Conservation (phyloP, 2,888 invertebrate species). For the Gasteruption jaculator region DNA sequence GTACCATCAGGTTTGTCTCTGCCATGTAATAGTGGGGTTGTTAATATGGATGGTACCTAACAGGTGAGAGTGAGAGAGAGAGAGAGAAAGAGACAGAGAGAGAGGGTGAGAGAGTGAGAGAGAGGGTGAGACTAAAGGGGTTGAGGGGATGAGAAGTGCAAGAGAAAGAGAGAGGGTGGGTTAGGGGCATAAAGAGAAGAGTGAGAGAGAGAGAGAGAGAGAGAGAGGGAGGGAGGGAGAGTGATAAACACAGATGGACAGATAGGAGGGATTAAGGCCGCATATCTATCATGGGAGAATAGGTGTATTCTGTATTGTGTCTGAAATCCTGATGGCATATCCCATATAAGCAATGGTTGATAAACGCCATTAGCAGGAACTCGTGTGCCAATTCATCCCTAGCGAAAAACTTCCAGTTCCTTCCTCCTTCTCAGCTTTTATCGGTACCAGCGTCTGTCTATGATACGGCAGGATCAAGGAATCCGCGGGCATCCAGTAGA, state of each 20-base stretch:
- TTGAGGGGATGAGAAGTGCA: slow-evolving; percentile 5
- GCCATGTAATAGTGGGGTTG: too few species aligned
- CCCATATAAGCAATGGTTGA: too few species aligned
- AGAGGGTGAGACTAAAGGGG: slow-evolving; percentile 5
- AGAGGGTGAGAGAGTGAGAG: slow-evolving; percentile 6
- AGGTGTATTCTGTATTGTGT: slow-evolving; percentile 45
- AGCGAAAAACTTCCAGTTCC: too few species aligned
- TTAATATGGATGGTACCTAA: too few species aligned
- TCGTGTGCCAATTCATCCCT: too few species aligned
- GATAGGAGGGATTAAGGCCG: slow-evolving; percentile 38
- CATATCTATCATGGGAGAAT: slow-evolving; percentile 46
- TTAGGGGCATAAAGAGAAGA: background rate
- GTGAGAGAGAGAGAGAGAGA: background rate
- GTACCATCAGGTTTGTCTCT: too few species aligned
- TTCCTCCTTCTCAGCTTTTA: too few species aligned
- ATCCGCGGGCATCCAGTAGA: too few species aligned
- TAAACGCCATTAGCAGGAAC: slow-evolving; percentile 14
- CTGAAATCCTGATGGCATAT: slow-evolving; percentile 42
- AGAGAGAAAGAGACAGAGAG: slow-evolving; percentile 2
- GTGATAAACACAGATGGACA: slow-evolving; percentile 12
- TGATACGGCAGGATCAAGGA: too few species aligned
- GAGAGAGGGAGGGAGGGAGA: slow-evolving; percentile 18
- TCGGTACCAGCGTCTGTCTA: too few species aligned
- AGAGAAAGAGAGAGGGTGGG: background rate
- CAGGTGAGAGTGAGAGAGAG: too few species aligned